Conservation (phyloP, 2,888 invertebrate genomes). For the Spodoptera picta region DNA sequence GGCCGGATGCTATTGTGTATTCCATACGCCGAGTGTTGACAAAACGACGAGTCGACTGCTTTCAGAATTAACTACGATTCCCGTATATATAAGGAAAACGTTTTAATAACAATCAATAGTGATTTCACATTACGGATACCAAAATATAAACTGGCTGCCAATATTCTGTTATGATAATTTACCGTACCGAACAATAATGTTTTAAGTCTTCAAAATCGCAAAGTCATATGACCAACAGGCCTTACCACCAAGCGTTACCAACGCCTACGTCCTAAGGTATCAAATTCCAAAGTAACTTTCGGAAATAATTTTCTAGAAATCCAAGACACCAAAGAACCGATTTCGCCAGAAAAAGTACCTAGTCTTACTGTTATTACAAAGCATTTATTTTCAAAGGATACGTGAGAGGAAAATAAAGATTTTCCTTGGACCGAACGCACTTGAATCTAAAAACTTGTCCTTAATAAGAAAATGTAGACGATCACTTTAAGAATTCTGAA, state of each 20-base stretch:
- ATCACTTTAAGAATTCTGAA: slow-evolving; percentile 5
- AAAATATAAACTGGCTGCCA: slow-evolving; percentile 32
- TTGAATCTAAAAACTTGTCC: slow-evolving; percentile 10
- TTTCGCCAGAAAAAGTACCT: slow-evolving; percentile 14
- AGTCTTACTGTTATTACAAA: slow-evolving; percentile 30
- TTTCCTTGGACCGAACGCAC: slow-evolving; percentile 2
- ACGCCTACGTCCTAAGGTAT: slow-evolving; percentile 8
- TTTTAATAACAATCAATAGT: slow-evolving; percentile 42
- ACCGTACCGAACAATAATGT: slow-evolving; percentile 1
- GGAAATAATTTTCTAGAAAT: slow-evolving; percentile 27
- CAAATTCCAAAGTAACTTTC: slow-evolving; percentile 28
- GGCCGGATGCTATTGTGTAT: slow-evolving; percentile 71
- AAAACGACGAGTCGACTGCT: slow-evolving; percentile 61
- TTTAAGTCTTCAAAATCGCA: slow-evolving; percentile 1
- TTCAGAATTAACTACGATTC: slow-evolving; percentile 48
- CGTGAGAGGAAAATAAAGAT: slow-evolving; percentile 25
- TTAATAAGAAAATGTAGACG: slow-evolving; percentile 4
- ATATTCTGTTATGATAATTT: slow-evolving; percentile 7
- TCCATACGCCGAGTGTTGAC: slow-evolving; percentile 67
- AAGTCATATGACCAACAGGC: not conserved
- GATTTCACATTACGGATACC: slow-evolving; percentile 16
- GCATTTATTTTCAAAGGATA: slow-evolving; percentile 36
- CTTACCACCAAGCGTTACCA: slow-evolving; percentile 7
- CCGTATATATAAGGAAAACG: slow-evolving; percentile 50
- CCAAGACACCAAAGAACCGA: slow-evolving; percentile 23